These are phyloP conservation scores for Eumeta japonica DNA, from an alignment of 1,140 invertebrate species.

Conservation along the genomic window DNA sequence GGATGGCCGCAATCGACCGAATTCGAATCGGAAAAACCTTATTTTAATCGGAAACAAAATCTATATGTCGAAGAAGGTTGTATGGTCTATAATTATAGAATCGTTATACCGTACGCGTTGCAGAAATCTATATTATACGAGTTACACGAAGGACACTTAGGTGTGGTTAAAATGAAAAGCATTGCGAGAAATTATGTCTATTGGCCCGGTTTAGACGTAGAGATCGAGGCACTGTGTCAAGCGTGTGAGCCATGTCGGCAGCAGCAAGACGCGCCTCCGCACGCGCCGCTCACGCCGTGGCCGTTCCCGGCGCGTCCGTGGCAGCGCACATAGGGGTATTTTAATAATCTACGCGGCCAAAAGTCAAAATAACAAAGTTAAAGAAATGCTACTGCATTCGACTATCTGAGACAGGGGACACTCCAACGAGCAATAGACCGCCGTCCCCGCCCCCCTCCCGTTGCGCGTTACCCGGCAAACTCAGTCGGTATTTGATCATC, in stretches of 20 bases:
- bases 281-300: slow-evolving; percentile 19
- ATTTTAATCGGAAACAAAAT: slow-evolving; percentile 14
- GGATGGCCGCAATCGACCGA: slow-evolving; percentile 15
- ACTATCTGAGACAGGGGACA: too few relatives aligned
- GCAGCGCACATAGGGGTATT: slow-evolving; percentile 3
- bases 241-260: slow-evolving; percentile 19
- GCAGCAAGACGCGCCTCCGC: slow-evolving; percentile 34
- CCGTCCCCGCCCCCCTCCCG: too few relatives aligned
- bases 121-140: slow-evolving; percentile 26
- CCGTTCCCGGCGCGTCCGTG: background rate
- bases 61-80: slow-evolving; percentile 15
- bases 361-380: too few relatives aligned
- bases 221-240: slow-evolving; percentile 28
- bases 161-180: slow-evolving; percentile 49
- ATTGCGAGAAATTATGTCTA: slow-evolving; percentile 42
- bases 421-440: too few relatives aligned
- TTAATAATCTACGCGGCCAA: too few relatives aligned
- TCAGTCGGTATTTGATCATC: too few relatives aligned
- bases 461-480: too few relatives aligned
- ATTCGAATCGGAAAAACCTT: slow-evolving; percentile 16
- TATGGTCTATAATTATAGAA: slow-evolving; percentile 26
- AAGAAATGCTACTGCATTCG: too few relatives aligned
- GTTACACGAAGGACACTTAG: slow-evolving; percentile 44
- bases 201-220: slow-evolving; percentile 43
- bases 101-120: slow-evolving; percentile 33